A percentile compares a stretch with the other conserved stretches of the same genome.
Conservation (phyloP, 2,113 vertebrate genomes). For the Panthera leo region DNA sequence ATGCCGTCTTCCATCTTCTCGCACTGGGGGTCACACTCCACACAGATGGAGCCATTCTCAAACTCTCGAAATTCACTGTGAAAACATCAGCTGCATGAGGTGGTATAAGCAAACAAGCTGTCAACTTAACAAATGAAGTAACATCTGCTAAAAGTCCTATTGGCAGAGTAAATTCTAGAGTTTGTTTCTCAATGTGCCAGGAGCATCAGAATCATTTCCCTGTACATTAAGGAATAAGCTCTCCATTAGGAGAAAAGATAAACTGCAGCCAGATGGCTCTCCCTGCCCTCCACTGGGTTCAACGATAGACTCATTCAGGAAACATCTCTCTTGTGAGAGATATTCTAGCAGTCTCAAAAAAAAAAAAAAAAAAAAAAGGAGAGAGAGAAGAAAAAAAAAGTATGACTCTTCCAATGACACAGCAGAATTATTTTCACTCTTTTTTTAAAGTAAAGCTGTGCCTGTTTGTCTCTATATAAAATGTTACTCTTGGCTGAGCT, state of each 20-base stretch:
- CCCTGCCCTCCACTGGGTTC: not conserved
- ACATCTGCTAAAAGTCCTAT: slow-evolving; percentile 62
- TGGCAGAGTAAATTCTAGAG: slow-evolving; percentile 47
- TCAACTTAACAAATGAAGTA: slow-evolving; percentile 54
- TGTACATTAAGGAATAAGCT: slow-evolving; percentile 52
- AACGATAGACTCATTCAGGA: slow-evolving; percentile 43
- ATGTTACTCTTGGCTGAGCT: slow-evolving; percentile 4
- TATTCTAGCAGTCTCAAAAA: not conserved
- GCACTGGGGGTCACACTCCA: slow-evolving; percentile 96
- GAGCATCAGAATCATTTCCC: slow-evolving; percentile 57
- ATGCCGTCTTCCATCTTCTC: slow-evolving; percentile 92
- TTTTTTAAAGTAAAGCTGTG: not conserved
- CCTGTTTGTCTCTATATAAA: not conserved
- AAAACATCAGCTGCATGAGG: slow-evolving; percentile 67
- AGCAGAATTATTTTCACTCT: not conserved
- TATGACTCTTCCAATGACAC: slow-evolving; percentile 25
- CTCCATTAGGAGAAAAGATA: slow-evolving; percentile 47
- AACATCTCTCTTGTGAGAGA: slow-evolving; percentile 38
- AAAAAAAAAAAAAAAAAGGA: not conserved
- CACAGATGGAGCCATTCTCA: slow-evolving; percentile 92
- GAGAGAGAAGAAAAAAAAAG: not conserved
- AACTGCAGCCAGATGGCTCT: slow-evolving; percentile 60
- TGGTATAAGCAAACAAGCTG: slow-evolving; percentile 65
- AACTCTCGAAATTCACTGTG: slow-evolving; percentile 95
- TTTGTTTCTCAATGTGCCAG: slow-evolving; percentile 60